Conservation (phyloP, 2,113 vertebrate species). For the Balaeniceps rex region DNA sequence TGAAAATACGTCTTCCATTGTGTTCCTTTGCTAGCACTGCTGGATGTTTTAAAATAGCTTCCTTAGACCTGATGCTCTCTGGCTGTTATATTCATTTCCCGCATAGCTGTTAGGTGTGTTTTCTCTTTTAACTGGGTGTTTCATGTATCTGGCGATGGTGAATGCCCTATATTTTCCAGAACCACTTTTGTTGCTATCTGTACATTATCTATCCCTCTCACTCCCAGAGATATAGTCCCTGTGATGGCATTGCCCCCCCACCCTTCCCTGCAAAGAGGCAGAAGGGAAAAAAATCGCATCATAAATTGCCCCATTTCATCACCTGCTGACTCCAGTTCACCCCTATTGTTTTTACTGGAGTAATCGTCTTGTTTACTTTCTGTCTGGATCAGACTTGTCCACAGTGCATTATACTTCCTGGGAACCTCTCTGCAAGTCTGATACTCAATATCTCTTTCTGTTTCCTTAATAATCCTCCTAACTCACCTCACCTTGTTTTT, state of each 20-base stretch:
- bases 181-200: background rate
- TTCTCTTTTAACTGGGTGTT: background rate
- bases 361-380: background rate
- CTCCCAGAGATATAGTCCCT: background rate
- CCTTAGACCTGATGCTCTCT: background rate
- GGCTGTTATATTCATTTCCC: background rate
- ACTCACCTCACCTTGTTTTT: slow-evolving; percentile 16
- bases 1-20: background rate
- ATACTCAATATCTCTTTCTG: slow-evolving; percentile 39
- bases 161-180: background rate
- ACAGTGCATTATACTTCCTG: background rate
- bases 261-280: background rate
- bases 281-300: background rate
- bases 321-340: background rate
- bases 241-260: background rate
- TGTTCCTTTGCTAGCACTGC: background rate
- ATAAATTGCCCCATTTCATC: slow-evolving; percentile 35
- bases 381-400: background rate
- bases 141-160: background rate
- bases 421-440: background rate
- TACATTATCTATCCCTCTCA: background rate
- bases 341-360: background rate
- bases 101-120: background rate
- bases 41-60: background rate
- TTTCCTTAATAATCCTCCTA: slow-evolving; percentile 48